phyloP scores from a whole-genome alignment of 1,140 invertebrate species.

The Lepidurus packardi region DNA sequence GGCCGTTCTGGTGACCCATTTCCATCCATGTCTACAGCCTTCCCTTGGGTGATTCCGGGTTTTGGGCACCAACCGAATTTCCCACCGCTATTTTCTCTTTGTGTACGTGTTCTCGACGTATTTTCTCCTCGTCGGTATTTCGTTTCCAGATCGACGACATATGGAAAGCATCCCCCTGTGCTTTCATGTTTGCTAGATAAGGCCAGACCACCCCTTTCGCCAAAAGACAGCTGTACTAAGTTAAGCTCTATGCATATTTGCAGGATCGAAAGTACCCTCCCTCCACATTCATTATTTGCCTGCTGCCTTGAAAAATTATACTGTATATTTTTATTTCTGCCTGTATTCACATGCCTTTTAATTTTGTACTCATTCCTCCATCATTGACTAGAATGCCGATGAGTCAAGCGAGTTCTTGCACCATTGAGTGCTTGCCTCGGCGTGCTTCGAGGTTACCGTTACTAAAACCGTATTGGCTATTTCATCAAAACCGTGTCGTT shows the following conservation, averaged over 20 bases:
- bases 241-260: background rate
- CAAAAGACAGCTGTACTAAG: background rate
- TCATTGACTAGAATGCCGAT: background rate
- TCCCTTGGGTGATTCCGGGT: conserved; percentile 10
- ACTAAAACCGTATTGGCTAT: background rate
- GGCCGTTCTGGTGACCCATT: conserved; percentile 5
- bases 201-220: background rate
- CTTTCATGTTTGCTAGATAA: background rate
- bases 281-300: background rate
- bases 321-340: background rate
- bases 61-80: background rate
- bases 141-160: background rate
- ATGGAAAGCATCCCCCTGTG: background rate
- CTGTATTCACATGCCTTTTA: background rate
- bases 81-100: background rate
- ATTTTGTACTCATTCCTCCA: background rate
- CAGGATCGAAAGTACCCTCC: background rate
- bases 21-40: conserved; percentile 6
- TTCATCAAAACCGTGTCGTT: no score
- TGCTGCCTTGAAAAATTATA: background rate
- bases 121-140: background rate
- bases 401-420: background rate
- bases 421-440: conserved; percentile 5
- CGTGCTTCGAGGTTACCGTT: background rate
- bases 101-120: background rate